Evolutionary conservation across 1,140 invertebrate genomes (phyloP), one percentile per base, ranked within the genome.

Genomic region (Meloidogyne exigua): DNA sequence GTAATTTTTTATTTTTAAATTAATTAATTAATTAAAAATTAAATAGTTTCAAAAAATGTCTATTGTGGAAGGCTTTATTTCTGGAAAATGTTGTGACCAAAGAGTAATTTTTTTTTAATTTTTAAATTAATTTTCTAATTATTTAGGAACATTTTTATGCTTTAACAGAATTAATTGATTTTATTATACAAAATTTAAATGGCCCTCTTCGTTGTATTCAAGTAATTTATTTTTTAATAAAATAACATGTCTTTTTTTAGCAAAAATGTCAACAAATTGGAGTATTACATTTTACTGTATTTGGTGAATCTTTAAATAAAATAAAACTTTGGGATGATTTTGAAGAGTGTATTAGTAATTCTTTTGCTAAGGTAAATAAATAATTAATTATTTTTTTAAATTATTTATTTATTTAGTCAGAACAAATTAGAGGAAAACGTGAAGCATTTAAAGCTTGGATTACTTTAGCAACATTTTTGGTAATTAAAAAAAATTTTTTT

Each of bases 371-470:
- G 39, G 75, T 73, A 21, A 57, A 13, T 18, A 39, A 39, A 15
- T 25, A 26, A 23, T 63, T 13, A 49, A 72, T 32, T 25, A 36
- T 15, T 15, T 32, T 12, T 44, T 7, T 9, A 39, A 9, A 39
- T 26, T 36, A 25, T 32, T 9, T 3, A 28, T 32, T 32, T 3
- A 15, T 25, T 18, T 18, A 73, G 72, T 25, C 75, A 15, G 81
- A 82, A 25, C 39, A 78, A 18, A 65, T 84, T 0, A 81, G 81
- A 18, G 81, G 81, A n/a, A 82, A 82, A 63, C 68, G 81, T 26
- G 81, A 82, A 77, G 81, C 82, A 13, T 84, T 84, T 49, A 62
- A 75, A 64, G 81, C 81, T 23, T 82, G 77, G 73, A 81, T 82
- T 63, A 28, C 79, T 1, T 63, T 82, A 15, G 77, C 69, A n/a